These are phyloP conservation scores for Strigops habroptila DNA, from an alignment of 2,113 vertebrate species.

Conservation along the genomic window DNA sequence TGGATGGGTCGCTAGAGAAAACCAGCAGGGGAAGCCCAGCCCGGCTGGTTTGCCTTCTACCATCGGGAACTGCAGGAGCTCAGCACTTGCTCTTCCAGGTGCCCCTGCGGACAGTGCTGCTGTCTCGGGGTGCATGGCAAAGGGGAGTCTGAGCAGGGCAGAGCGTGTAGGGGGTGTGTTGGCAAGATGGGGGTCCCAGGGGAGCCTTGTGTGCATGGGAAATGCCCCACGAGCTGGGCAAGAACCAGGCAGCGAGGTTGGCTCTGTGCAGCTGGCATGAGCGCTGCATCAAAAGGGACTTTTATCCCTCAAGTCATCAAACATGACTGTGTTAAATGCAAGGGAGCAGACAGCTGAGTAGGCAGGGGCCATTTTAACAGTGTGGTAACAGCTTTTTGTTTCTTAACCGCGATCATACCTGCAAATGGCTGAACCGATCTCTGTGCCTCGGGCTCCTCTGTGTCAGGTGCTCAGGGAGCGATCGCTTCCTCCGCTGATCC, in stretches of 20 bases:
- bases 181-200: fast-evolving
- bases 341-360: neutral
- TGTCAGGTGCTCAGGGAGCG: neutral
- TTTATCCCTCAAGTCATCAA: neutral
- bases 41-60: neutral
- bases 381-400: neutral
- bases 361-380: constrained; percentile 6
- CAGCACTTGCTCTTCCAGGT: neutral
- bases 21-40: neutral
- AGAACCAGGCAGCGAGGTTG: neutral
- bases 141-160: neutral
- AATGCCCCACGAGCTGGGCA: neutral
- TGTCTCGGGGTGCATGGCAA: neutral
- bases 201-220: neutral
- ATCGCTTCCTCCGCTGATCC: neutral
- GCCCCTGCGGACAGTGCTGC: fast-evolving
- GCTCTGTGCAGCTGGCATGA: neutral
- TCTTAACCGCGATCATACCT: neutral
- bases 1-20: neutral
- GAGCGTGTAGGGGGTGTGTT: fast-evolving
- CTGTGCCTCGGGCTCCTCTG: neutral
- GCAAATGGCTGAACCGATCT: neutral
- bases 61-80: neutral
- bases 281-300: neutral
- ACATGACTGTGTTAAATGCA: neutral